Evolutionary conservation across 2,113 vertebrate species (phyloP), one percentile per base, ranked within the genome.

Genomic region (Triplophysa rosa): DNA sequence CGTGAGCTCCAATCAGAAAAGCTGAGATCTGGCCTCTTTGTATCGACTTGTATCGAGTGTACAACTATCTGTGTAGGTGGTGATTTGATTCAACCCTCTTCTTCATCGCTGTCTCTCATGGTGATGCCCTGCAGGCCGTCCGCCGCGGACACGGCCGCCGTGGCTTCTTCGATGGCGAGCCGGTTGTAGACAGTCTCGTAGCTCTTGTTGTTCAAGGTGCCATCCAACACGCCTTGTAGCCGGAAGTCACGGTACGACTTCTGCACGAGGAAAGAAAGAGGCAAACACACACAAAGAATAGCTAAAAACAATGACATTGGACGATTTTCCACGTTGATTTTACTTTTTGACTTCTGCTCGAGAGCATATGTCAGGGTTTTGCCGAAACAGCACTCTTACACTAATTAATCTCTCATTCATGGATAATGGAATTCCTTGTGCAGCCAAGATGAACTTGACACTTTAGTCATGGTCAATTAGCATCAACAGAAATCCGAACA

Each of bases 31-130:
- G 62, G 65, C 37, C 64, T 54, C 67, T 26, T 71, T 2, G 59
- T 56, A 14, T 33, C 19, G 37, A 56, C 52, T 56, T 49, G n/a
- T n/a, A n/a, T 49, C 7, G 16, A 45, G 19, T 24, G 64, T 58
- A 13, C 54, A 29, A 26, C 23, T 19, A 47, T 26, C 58, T 26
- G 8, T 17, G 10, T 23, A 42, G 58, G 47, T 52, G 65, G 16
- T n/a, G 58, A 79, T 4, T 37, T 37, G 33, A 2, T 95, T 85
- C 33, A 97, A 65, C 93, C 93, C 71, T 98, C 95, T 66, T 97
- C 97, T 88, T 97, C 95, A 2, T 99, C 97, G 0, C 96, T 98
- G 93, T 99, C 96, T 80, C 94, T 97, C 96, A 98, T 98, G 2
- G 95, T 95, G 86, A 98, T 93, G 64, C 96, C 97, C 88, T 96